A percentile compares a stretch with the other conserved stretches of the same genome.
Conservation (phyloP, 2,888 invertebrate genomes). For the Brachypalpus laphriformis region DNA sequence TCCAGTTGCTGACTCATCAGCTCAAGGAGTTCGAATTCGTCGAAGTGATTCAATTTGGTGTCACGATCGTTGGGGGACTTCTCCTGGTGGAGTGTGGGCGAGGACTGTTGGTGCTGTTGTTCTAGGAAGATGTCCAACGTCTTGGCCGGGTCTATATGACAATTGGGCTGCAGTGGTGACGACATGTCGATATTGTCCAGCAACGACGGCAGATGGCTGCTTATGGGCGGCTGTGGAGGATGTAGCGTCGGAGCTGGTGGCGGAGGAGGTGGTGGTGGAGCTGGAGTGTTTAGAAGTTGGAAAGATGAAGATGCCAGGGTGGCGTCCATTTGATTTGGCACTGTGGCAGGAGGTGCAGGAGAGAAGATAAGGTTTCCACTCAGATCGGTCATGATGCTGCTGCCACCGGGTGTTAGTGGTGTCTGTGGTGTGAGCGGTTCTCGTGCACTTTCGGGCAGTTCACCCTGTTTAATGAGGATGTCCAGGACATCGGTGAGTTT, state of each 20-base stretch:
- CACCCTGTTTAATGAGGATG: slow-evolving; percentile 96
- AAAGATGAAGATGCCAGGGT: slow-evolving; percentile 62
- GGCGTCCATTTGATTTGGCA: slow-evolving; percentile 77
- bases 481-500: slow-evolving; percentile 90
- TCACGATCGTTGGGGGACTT: slow-evolving; percentile 74
- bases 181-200: slow-evolving; percentile 81
- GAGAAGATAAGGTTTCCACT: slow-evolving; percentile 76
- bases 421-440: slow-evolving; percentile 84
- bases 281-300: slow-evolving; percentile 75
- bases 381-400: slow-evolving; percentile 77
- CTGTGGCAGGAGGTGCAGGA: slow-evolving; percentile 69
- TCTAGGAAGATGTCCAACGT: slow-evolving; percentile 82
- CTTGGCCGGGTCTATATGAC: slow-evolving; percentile 80
- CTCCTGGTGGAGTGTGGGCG: slow-evolving; percentile 71
- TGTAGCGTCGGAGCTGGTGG: slow-evolving; percentile 65
- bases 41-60: slow-evolving; percentile 81
- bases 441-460: slow-evolving; percentile 91
- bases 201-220: slow-evolving; percentile 53
- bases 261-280: slow-evolving; percentile 67
- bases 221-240: slow-evolving; percentile 37
- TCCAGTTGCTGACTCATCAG: slow-evolving; percentile 83
- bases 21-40: slow-evolving; percentile 82
- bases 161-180: slow-evolving; percentile 80
- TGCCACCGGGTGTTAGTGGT: slow-evolving; percentile 78
- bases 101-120: slow-evolving; percentile 77